A percentile compares a stretch with the other conserved stretches of the same genome.
Evolutionary conservation across 1,140 invertebrate species (phyloP).

Genomic region (Anadara kagoshimensis): DNA sequence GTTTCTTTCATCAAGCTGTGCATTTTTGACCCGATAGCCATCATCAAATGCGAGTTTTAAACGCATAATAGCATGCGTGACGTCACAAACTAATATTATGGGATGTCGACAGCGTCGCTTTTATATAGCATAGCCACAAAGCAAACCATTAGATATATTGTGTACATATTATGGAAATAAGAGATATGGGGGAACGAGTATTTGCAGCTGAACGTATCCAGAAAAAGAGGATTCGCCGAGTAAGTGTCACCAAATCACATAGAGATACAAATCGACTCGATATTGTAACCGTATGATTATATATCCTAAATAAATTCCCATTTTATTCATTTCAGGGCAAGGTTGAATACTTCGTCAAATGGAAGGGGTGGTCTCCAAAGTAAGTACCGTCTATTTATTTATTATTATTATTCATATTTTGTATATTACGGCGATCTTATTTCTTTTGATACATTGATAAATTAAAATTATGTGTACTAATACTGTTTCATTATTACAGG

Average conservation of each 20-base stretch:
- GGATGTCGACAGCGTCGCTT: too few relatives aligned
- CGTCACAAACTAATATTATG: too few relatives aligned
- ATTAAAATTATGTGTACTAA: constrained; percentile 8
- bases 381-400: constrained; percentile 76
- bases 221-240: constrained; percentile 93
- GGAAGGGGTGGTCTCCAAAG: constrained; percentile 97
- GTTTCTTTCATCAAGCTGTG: too few relatives aligned
- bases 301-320: neutral
- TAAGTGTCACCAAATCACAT: constrained; percentile 75
- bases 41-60: too few relatives aligned
- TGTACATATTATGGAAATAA: constrained; percentile 78
- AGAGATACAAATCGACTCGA: neutral
- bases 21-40: too few relatives aligned
- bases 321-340: constrained; percentile 85
- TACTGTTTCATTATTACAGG: constrained; percentile 70
- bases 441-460: too few relatives aligned
- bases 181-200: constrained; percentile 85
- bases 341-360: constrained; percentile 96
- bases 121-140: too few relatives aligned
- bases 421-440: too few relatives aligned
- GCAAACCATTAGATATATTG: constrained; percentile 19
- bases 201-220: constrained; percentile 96
- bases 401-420: neutral
- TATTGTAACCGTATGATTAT: too few relatives aligned
- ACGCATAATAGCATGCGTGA: too few relatives aligned